These are phyloP conservation scores for Microcebus tavaratra DNA, from an alignment of 2,113 vertebrate genomes.

Conservation along the genomic window DNA sequence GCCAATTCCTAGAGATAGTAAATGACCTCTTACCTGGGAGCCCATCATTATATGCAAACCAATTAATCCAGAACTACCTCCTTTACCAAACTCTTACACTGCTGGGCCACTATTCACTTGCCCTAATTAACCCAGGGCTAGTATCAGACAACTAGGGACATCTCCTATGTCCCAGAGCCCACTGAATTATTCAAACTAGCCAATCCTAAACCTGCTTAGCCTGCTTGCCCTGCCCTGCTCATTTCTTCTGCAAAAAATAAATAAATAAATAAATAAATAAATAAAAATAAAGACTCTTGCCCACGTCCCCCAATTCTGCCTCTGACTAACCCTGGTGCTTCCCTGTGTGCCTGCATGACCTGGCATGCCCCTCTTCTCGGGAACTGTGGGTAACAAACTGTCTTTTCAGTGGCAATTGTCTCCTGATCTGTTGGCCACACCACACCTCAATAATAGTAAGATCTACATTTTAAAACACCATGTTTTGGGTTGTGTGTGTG, in stretches of 20 bases:
- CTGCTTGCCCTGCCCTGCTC: background rate
- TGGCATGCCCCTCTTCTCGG: background rate
- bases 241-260: background rate
- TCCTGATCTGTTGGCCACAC: background rate
- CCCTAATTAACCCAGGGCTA: background rate
- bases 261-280: background rate
- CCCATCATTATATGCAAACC: background rate
- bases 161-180: background rate
- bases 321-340: background rate
- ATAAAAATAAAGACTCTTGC: background rate
- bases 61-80: background rate
- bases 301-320: background rate
- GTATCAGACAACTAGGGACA: background rate
- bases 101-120: background rate
- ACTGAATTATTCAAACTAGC: background rate
- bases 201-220: background rate
- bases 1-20: background rate
- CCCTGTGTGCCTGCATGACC: background rate
- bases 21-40: background rate
- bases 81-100: background rate
- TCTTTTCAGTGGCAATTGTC: background rate
- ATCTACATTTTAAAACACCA: background rate
- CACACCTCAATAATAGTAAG: background rate
- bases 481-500: background rate
- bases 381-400: background rate